Conservation (phyloP, 1,140 invertebrate genomes). For the Sitobion miscanthi region DNA sequence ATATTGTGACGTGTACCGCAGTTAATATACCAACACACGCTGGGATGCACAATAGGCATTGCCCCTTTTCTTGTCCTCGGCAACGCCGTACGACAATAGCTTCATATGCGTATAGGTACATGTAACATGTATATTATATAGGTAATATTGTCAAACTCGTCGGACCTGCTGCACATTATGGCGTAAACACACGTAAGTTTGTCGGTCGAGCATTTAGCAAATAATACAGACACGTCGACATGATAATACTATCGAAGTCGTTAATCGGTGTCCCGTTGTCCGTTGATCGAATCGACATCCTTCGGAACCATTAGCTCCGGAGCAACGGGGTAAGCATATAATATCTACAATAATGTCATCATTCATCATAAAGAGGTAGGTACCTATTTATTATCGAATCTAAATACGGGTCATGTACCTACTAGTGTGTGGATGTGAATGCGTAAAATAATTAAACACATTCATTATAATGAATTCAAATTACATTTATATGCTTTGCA, state of each 20-base stretch:
- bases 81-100: background rate
- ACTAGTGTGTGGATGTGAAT: no score
- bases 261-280: conserved; percentile 4
- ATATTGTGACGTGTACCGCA: background rate
- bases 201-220: background rate
- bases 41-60: background rate
- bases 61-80: background rate
- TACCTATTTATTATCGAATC: background rate
- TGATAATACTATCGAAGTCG: background rate
- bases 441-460: no score
- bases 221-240: background rate
- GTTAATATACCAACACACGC: background rate
- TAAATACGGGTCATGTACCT: no score
- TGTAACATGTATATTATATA: background rate
- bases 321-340: no score
- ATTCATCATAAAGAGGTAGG: no score
- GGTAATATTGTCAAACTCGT: background rate
- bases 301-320: background rate
- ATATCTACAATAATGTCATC: background rate
- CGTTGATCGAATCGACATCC: background rate
- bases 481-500: no score
- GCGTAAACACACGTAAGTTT: background rate
- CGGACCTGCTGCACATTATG: background rate
- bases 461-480: no score
- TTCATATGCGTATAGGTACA: background rate